Percentiles rank a stretch among this genome's conserved stretches.
phyloP scores from a whole-genome alignment of 2,888 invertebrate species.

The Ametastegia equiseti region DNA sequence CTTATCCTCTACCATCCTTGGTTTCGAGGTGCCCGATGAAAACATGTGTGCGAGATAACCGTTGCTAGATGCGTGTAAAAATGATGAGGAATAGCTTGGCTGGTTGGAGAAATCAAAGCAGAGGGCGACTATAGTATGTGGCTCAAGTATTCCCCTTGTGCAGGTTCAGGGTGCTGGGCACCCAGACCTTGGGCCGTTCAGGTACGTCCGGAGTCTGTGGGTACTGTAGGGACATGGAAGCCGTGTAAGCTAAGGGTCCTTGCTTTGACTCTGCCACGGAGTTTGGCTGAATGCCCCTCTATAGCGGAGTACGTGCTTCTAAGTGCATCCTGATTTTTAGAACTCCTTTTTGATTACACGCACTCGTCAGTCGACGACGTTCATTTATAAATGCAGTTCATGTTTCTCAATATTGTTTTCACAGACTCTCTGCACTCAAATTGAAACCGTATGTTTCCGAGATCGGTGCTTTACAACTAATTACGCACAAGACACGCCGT shows the following conservation, averaged over 20 bases:
- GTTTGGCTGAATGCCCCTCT: slow-evolving; percentile 71
- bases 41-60: neutral
- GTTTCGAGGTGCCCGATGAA: too few species aligned
- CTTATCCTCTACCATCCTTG: too few species aligned
- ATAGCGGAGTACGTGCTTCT: slow-evolving; percentile 70
- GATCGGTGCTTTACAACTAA: neutral
- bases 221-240: slow-evolving; percentile 50
- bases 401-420: slow-evolving; percentile 6
- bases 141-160: slow-evolving; percentile 33
- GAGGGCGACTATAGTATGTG: slow-evolving; percentile 24
- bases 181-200: slow-evolving; percentile 20
- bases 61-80: neutral
- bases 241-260: slow-evolving; percentile 70
- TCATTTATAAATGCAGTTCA: slow-evolving; percentile 31
- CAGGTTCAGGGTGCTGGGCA: slow-evolving; percentile 5
- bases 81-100: neutral
- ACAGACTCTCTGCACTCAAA: neutral
- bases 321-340: slow-evolving; percentile 69
- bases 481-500: neutral
- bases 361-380: slow-evolving; percentile 42
- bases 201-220: slow-evolving; percentile 37
- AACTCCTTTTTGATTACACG: slow-evolving; percentile 63
- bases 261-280: slow-evolving; percentile 71
- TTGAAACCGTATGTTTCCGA: neutral
- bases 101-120: slow-evolving; percentile 19